These are phyloP conservation scores for Salvelinus alpinus DNA, from an alignment of 2,113 vertebrate genomes.

Conservation along the genomic window DNA sequence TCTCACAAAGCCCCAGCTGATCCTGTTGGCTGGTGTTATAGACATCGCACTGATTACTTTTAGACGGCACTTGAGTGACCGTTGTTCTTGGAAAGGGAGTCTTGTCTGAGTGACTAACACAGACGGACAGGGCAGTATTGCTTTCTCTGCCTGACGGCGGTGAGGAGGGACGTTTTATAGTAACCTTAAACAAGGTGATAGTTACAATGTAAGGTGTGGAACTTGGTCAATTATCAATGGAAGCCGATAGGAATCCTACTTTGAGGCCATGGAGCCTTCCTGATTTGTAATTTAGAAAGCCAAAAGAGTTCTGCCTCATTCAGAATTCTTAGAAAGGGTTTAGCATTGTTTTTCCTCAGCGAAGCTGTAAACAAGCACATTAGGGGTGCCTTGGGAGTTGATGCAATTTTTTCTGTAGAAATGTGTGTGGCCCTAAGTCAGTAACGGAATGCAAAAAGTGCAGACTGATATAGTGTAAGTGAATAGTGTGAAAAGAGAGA, in stretches of 20 bases:
- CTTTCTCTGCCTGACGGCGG: background rate
- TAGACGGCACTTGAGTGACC: slow-evolving; percentile 39
- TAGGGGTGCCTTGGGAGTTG: slow-evolving; percentile 1
- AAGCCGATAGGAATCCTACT: too few relatives aligned
- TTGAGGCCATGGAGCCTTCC: too few relatives aligned
- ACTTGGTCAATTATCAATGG: background rate
- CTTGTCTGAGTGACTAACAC: slow-evolving; percentile 10
- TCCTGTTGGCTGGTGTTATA: slow-evolving; percentile 52
- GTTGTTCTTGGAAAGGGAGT: slow-evolving; percentile 37
- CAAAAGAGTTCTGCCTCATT: too few relatives aligned
- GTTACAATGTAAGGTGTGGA: too few relatives aligned
- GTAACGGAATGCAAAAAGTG: slow-evolving; percentile 11
- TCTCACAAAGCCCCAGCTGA: slow-evolving; percentile 61
- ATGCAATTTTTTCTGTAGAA: background rate
- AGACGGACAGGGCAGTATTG: background rate
- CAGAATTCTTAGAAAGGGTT: too few relatives aligned
- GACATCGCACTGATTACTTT: slow-evolving; percentile 50
- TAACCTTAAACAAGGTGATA: background rate
- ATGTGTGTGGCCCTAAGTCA: slow-evolving; percentile 12
- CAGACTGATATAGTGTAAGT: slow-evolving; percentile 13
- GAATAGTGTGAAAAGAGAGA: slow-evolving; percentile 19
- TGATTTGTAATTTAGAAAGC: too few relatives aligned
- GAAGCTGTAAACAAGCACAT: background rate
- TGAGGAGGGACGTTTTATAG: background rate
- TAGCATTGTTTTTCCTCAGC: background rate